Base-by-base conservation (phyloP, 2,113 vertebrate species). In the Ammospiza nelsoni region DNA sequence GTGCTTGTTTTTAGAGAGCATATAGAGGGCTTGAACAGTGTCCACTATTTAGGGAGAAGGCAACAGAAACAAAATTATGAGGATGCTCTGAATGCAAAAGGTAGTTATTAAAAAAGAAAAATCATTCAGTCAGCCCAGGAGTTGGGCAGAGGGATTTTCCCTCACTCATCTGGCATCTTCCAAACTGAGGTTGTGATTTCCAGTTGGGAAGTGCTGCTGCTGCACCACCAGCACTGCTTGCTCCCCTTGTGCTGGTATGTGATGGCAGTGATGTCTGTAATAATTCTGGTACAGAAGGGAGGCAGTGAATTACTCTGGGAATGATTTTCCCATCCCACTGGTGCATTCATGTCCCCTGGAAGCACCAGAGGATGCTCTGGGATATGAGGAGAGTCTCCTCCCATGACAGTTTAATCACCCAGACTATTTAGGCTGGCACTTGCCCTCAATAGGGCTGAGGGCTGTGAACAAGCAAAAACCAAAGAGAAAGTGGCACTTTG, bases 311-410 rank as follows among this genome's bases (percentile, higher is more conserved):
- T 25, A 15, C 27, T 2, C 5, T 43, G 79, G 51, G 74, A 83
- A 33, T 49, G 1, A 5, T 35, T 66, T 43, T 43, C 21, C 39
- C 2, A 4, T 35, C 51, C 33, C 3, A 14, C 14, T 76, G 66
- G 58, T 57, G 12, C 27, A 31, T 67, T 29, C 3, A 1, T 21
- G 25, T 55, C 27, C 37, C 20, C 10, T 58, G 49, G n/a, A 66
- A 69, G 20, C 22, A 52, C 14, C 0, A 2, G 28, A 59, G 23
- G 59, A 62, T 74, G 65, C 39, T 72, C 51, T n/a, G 23, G 15
- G 13, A 29, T 4, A 25, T 0, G 1, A 55, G 52, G 13, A 35
- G 11, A 3, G 3, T 54, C n/a, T 79, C 16, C 27, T 85, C 48
- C 48, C 3, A 2, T 12, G 19, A 19, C 6, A 63, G 5, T 25